phyloP scores from a whole-genome alignment of 2,113 vertebrate genomes.

The Okapia johnstoni region DNA sequence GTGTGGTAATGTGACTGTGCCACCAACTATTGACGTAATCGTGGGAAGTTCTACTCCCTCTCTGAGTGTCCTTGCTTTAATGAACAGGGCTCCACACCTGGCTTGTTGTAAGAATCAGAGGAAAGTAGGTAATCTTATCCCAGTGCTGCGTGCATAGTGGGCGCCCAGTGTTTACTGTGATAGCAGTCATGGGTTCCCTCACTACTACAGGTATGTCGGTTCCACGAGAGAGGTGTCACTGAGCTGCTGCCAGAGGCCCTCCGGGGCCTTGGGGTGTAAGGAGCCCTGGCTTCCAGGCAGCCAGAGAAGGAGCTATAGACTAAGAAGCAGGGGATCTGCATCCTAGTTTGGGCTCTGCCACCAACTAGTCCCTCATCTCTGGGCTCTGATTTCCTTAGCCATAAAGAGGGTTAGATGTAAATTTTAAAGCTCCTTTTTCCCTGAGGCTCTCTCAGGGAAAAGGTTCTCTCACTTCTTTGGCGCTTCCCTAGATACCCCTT shows the following conservation, averaged over 20 bases:
- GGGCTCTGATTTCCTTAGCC: neutral
- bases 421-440: neutral
- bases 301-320: neutral
- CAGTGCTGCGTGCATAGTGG: accelerated
- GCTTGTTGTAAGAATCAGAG: neutral
- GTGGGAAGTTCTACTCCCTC: neutral
- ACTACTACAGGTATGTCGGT: neutral
- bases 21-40: neutral
- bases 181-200: neutral
- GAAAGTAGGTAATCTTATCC: neutral
- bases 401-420: neutral
- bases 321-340: neutral
- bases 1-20: neutral
- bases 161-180: neutral
- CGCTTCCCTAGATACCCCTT: neutral
- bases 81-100: neutral
- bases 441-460: accelerated
- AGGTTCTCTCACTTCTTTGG: neutral
- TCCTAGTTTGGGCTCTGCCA: neutral
- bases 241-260: neutral
- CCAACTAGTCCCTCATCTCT: neutral
- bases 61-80: neutral
- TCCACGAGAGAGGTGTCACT: neutral
- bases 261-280: neutral
- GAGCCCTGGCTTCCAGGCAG: neutral